A percentile compares a stretch with the other conserved stretches of the same genome.
Evolutionary conservation across 2,113 vertebrate species (phyloP).

Genomic region (Astur gentilis): DNA sequence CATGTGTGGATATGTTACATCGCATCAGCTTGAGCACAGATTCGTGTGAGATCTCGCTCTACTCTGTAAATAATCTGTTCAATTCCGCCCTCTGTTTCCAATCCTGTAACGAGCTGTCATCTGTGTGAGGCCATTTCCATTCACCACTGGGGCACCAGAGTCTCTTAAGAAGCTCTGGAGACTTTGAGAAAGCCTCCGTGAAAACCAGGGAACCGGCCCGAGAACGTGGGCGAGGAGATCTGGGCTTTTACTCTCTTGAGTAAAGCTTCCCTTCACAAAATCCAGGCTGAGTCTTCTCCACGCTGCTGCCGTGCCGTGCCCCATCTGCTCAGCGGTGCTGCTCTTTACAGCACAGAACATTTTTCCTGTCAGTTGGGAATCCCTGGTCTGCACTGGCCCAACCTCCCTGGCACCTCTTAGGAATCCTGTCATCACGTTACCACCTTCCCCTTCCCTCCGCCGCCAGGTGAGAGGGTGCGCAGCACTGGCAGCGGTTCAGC

Average conservation of each 20-base stretch:
- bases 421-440: background rate
- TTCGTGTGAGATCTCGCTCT: background rate
- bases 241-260: background rate
- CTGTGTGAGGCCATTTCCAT: background rate
- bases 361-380: background rate
- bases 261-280: background rate
- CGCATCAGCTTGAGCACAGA: background rate
- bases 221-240: background rate
- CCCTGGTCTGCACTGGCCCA: rapidly evolving
- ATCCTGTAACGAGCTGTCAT: background rate
- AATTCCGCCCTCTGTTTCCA: background rate
- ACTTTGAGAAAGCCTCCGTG: background rate
- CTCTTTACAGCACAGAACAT: background rate
- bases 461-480: background rate
- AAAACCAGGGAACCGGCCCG: background rate
- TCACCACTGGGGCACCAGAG: background rate
- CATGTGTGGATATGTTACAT: background rate
- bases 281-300: background rate
- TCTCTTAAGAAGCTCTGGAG: background rate
- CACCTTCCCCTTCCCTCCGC: background rate
- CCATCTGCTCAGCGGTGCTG: background rate
- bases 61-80: background rate
- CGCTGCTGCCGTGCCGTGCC: background rate
- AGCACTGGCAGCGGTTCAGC: background rate
- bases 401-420: background rate